These are phyloP conservation scores for Sylvilagus bachmani DNA, from an alignment of 2,113 vertebrate species.

Conservation along the genomic window DNA sequence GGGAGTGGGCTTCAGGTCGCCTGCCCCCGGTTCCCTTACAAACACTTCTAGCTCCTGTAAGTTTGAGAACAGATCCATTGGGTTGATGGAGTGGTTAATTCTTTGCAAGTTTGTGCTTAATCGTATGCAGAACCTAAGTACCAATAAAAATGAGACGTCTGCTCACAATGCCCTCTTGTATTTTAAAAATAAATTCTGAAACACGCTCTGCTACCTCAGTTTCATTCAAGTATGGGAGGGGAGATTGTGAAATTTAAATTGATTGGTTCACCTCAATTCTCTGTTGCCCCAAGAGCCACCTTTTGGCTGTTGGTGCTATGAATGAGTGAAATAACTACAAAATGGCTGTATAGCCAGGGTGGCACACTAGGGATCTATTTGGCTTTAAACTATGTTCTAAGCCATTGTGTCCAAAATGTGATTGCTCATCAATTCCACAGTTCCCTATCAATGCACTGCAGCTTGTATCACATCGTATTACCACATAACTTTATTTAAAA, in stretches of 20 bases:
- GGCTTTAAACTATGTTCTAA: slow-evolving; percentile 52
- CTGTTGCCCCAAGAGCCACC: not conserved
- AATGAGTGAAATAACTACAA: slow-evolving; percentile 43
- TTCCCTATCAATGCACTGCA: not conserved
- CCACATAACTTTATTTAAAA: slow-evolving; percentile 41
- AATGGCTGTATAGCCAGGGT: not conserved
- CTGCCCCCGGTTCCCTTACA: slow-evolving; percentile 89
- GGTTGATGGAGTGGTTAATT: slow-evolving; percentile 79
- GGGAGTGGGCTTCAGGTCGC: slow-evolving; percentile 90
- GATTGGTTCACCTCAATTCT: slow-evolving; percentile 54
- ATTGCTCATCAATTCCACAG: slow-evolving; percentile 12
- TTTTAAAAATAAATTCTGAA: slow-evolving; percentile 66
- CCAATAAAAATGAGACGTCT: slow-evolving; percentile 76
- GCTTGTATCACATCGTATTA: slow-evolving; percentile 24
- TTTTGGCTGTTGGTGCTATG: slow-evolving; percentile 13
- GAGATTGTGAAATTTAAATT: slow-evolving; percentile 57
- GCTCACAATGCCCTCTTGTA: slow-evolving; percentile 44
- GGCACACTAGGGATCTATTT: not conserved
- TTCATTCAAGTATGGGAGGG: slow-evolving; percentile 39
- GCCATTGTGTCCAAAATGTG: not conserved
- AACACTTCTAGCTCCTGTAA: slow-evolving; percentile 86
- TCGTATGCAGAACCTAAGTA: slow-evolving; percentile 74
- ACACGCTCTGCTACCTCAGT: slow-evolving; percentile 4
- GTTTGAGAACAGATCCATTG: slow-evolving; percentile 90
- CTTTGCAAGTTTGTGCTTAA: slow-evolving; percentile 86